Evolutionary conservation across 2,113 vertebrate genomes (phyloP), one percentile per base, ranked within the genome.

Genomic region (Quiscalus mexicanus): DNA sequence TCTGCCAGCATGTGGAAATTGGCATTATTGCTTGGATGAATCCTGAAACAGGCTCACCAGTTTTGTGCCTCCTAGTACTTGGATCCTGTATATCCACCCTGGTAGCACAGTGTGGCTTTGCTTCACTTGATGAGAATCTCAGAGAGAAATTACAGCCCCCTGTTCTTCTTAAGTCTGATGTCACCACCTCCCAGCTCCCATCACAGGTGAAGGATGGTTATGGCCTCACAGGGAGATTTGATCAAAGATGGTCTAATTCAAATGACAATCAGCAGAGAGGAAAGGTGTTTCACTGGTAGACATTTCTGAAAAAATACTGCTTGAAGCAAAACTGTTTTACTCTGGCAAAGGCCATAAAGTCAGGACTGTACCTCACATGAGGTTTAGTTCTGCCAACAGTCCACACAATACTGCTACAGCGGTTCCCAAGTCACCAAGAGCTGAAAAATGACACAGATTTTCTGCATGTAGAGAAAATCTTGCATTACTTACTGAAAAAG

Each of bases 391-490:
- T 56, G 31, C 19, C 31, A 33, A 10, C 30, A 65, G 42, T 13
- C 10, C 37, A 74, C 23, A n/a, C 11, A 50, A 20, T 23, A 60
- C 6, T 31, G 25, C 47, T 45, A 62, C 24, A 74, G 55, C 30
- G 74, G 23, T 35, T 90, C 35, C n/a, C 41, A 64, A 52, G 35
- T 70, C 45, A 84, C 15, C 30, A 74, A 74, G n/a, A 84, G 16
- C 37, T 41, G 64, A 53, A 5, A 71, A 67, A 42, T 6, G 8
- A 69, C 10, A 44, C 9, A 81, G 49, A 30, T 42, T 37, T 83
- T 60, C 39, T 50, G 20, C 10, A 33, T 1, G 0, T 24, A 69
- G 7, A 64, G 12, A 85, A 83, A 25, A n/a, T 6, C 1, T 5
- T 42, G 15, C 27, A 20, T 35, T 84, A 47, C 33, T 76, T 70